Evolutionary conservation across 2,797 vertebrate species (phyloP), one percentile per base, ranked within the genome.

Genomic region (Pithecia hirsuta): DNA sequence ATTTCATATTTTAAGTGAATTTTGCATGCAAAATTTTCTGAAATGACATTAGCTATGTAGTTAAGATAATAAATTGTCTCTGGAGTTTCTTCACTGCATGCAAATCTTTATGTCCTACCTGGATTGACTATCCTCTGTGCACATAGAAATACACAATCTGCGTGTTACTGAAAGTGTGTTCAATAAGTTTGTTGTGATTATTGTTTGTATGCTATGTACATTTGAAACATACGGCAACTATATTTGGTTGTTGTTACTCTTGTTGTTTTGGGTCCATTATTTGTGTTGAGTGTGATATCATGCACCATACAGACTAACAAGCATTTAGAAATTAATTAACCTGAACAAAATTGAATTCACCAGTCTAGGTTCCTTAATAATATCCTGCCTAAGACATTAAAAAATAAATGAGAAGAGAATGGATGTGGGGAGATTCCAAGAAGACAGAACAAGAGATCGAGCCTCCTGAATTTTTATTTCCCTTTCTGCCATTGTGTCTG

Each of bases 1-100:
- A 97, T 97, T 98, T 97, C 92, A 95, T 57, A 96, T 97, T 96
- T 96, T 96, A 96, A 97, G 96, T 93, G 97, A 97, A 97, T 96
- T 85, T 94, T 95, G 83, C 59, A 91, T 95, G 92, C 70, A 95
- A 61, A 96, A 10, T 95, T 67, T 96, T 97, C 95, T 88, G 89
- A 95, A 97, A 95, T 93, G 88, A 90, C 82, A 91, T 96, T 83
- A 94, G 78, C 28, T 87, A 15, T 80, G 79, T 96, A 95, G 93
- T 94, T 97, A 96, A 95, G 93, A 61, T 84, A 79, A 82, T 36
- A n/a, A 41, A 9, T 93, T 72, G 30, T n/a, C 84, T 91, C 92
- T 67, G 75, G 70, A 96, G 75, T 92, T 75, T 97, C 85, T 84
- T 94, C 17, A 20, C 26, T 95, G 95, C 46, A 11, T 13, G 44